Evolutionary conservation across 1,140 invertebrate species (phyloP), one percentile per base, ranked within the genome.

Genomic region (Rhopalosiphum maidis): DNA sequence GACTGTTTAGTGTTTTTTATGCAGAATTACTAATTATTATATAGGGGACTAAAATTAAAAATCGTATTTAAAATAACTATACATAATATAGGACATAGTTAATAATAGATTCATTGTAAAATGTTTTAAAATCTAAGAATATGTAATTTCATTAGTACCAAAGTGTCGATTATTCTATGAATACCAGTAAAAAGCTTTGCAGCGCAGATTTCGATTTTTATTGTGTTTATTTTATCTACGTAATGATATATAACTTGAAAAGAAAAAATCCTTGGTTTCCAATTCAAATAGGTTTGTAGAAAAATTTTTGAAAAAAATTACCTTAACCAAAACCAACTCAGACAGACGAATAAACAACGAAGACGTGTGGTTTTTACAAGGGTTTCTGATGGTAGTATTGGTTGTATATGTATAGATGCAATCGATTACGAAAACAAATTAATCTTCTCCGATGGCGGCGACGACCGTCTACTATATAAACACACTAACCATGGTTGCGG

Each of bases 381-480:
- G 55, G 89, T 90, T 55, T 35, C 35, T 15, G 48, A 89, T 46
- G 86, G 22, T 37, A 43, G 54, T 90, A 41, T 41, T 37, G 37
- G 48, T 54, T 22, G 30, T 54, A 37, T 11, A n/a, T 41, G 55
- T 91, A n/a, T 23, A 86, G 43, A 83, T 35, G 90, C 35, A 43
- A 85, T 93, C 91, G 91, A 93, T 93, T 93, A 85, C 48, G 46
- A 86, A 93, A 93, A 93, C 82, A 93, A 85, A 93, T 93, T 93
- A 93, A 93, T 93, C 91, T 93, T 93, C 35, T 83, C 46, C 35
- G 46, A 23, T 9, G 30, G 22, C 35, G 82, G n/a, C 68, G 35
- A 91, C 25, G 68, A 41, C 88, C 51, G 88, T 90, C 37, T 90
- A 89, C 11, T 51, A 18, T 35, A 90, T 90, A 46, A 30, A 37